A percentile compares a stretch with the other conserved stretches of the same genome.
These are phyloP conservation scores for Dolichoris vasculosae DNA, from an alignment of 1,140 invertebrate species.

Conservation along the genomic window DNA sequence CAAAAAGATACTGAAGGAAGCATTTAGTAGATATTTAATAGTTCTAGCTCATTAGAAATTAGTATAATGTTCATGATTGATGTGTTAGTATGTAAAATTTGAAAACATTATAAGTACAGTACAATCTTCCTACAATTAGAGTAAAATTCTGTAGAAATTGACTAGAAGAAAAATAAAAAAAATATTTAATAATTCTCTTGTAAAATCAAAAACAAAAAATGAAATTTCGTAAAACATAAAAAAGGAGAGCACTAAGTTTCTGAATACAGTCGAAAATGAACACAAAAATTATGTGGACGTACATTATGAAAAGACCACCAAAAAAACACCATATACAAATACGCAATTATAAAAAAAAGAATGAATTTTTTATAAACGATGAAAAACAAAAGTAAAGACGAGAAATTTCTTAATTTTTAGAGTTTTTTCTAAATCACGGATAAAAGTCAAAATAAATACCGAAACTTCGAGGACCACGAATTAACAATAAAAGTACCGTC, in stretches of 20 bases:
- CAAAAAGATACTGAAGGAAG: neutral
- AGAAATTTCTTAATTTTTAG: constrained; percentile 37
- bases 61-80: constrained; percentile 25
- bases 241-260: neutral
- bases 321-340: neutral
- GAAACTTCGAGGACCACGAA: constrained; percentile 67
- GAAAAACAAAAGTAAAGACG: neutral
- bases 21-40: constrained; percentile 12
- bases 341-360: neutral
- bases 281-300: neutral
- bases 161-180: neutral
- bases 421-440: constrained; percentile 46
- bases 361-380: constrained; percentile 35
- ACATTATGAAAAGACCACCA: neutral
- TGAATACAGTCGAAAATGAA: neutral
- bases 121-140: constrained; percentile 29
- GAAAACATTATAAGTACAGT: constrained; percentile 14
- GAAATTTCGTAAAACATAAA: neutral
- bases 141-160: neutral
- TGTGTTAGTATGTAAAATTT: constrained; percentile 27
- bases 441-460: constrained; percentile 30
- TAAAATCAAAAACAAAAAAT: neutral
- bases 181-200: neutral
- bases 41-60: constrained; percentile 29
- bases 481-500: constrained; percentile 62